Evolutionary conservation across 2,888 invertebrate genomes (phyloP).

Genomic region (Lacanobia oleracea): DNA sequence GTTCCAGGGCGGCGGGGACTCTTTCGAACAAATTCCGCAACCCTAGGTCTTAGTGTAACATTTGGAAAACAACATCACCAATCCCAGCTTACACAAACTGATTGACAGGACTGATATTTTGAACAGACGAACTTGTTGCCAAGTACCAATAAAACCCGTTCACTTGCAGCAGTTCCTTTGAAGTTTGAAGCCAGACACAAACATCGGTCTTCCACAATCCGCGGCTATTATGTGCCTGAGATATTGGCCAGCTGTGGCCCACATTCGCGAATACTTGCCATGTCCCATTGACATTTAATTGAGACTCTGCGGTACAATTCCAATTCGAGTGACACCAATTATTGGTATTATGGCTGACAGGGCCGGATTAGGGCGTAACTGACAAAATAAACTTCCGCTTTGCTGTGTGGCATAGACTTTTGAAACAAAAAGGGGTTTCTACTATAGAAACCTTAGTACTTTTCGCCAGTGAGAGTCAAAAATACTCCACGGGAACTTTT

Average conservation of each 20-base stretch:
- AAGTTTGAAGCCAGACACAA: slow-evolving; percentile 40
- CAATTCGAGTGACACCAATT: slow-evolving; percentile 62
- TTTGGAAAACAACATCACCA: not conserved
- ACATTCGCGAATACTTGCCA: slow-evolving; percentile 62
- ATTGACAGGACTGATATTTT: slow-evolving; percentile 16
- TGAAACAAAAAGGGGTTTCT: not conserved
- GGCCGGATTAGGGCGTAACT: slow-evolving; percentile 24
- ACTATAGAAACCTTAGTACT: no score
- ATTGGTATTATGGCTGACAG: slow-evolving; percentile 67
- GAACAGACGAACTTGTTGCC: not conserved
- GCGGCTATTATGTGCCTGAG: slow-evolving; percentile 33
- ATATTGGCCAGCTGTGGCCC: slow-evolving; percentile 51
- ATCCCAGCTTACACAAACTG: not conserved
- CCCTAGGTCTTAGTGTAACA: no score
- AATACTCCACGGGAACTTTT: not conserved
- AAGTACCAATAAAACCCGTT: slow-evolving; percentile 13
- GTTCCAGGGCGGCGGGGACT: no score
- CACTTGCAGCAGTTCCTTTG: slow-evolving; percentile 30
- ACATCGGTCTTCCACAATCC: slow-evolving; percentile 42
- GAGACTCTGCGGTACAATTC: slow-evolving; percentile 57
- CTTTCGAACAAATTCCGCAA: no score
- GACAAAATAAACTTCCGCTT: not conserved
- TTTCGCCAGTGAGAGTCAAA: not conserved
- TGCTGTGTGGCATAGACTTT: not conserved
- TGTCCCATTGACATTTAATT: slow-evolving; percentile 74